Percentiles rank a stretch among this genome's conserved stretches.
Evolutionary conservation across 2,888 invertebrate genomes (phyloP).

Genomic region (Drosophila fulvimacula): DNA sequence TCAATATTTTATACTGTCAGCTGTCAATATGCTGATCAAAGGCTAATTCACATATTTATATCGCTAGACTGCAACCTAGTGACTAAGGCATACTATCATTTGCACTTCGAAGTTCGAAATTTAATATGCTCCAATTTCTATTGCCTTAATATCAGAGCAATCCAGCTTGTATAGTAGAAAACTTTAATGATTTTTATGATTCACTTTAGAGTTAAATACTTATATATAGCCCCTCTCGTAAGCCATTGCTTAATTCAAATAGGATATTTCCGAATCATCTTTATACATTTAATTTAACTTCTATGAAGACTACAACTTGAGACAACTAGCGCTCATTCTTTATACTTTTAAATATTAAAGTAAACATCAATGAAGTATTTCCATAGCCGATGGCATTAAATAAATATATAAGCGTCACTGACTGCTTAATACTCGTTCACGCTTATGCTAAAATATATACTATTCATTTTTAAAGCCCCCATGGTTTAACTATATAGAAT

Average conservation of each 20-base stretch:
- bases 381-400: not conserved
- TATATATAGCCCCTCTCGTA: rapidly evolving
- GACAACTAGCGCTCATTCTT: not conserved
- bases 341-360: not conserved
- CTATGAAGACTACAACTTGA: not conserved
- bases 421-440: not conserved
- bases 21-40: not conserved
- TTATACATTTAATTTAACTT: not conserved
- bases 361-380: not conserved
- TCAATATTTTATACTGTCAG: not conserved
- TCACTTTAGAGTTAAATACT: not conserved
- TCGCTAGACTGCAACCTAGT: no score
- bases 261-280: not conserved
- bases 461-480: not conserved
- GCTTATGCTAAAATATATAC: not conserved
- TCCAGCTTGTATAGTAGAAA: not conserved
- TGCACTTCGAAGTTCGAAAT: not conserved
- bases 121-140: not conserved
- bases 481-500: not conserved
- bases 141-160: not conserved
- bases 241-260: not conserved
- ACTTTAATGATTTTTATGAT: not conserved
- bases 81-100: not conserved
- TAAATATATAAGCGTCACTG: not conserved
- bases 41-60: not conserved